These are phyloP conservation scores for Morpho achilles DNA, from an alignment of 2,888 invertebrate species.

Conservation along the genomic window DNA sequence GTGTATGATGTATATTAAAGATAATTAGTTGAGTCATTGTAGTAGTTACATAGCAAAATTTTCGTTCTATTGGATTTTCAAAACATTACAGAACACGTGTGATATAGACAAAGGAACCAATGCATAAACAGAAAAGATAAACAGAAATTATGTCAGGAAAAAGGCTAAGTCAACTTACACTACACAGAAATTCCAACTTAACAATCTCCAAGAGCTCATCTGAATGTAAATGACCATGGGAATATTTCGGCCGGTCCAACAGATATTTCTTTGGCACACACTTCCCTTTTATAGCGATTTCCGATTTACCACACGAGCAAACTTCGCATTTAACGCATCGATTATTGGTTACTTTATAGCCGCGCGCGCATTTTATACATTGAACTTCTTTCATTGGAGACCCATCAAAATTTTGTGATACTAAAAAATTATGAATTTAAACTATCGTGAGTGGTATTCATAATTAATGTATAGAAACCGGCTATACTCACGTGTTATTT, in stretches of 20 bases:
- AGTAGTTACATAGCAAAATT: too few species aligned
- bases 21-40: too few species aligned
- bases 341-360: constrained; percentile 45
- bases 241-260: constrained; percentile 51
- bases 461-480: too few species aligned
- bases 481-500: too few species aligned
- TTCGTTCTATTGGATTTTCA: too few species aligned
- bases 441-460: too few species aligned
- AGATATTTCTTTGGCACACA: constrained; percentile 57
- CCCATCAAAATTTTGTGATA: constrained; percentile 65
- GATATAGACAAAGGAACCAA: too few species aligned
- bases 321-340: constrained; percentile 52
- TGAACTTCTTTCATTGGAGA: constrained; percentile 60
- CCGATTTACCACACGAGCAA: constrained; percentile 48
- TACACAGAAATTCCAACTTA: constrained; percentile 61
- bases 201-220: constrained; percentile 49
- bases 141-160: too few species aligned
- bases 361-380: constrained; percentile 64
- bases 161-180: constrained; percentile 41
- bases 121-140: too few species aligned
- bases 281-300: constrained; percentile 47
- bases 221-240: constrained; percentile 49
- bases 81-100: too few species aligned
- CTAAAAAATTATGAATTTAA: constrained; percentile 35
- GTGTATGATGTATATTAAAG: too few species aligned